These are phyloP conservation scores for Podocnemis expansa DNA, from an alignment of 2,113 vertebrate species.

Conservation along the genomic window DNA sequence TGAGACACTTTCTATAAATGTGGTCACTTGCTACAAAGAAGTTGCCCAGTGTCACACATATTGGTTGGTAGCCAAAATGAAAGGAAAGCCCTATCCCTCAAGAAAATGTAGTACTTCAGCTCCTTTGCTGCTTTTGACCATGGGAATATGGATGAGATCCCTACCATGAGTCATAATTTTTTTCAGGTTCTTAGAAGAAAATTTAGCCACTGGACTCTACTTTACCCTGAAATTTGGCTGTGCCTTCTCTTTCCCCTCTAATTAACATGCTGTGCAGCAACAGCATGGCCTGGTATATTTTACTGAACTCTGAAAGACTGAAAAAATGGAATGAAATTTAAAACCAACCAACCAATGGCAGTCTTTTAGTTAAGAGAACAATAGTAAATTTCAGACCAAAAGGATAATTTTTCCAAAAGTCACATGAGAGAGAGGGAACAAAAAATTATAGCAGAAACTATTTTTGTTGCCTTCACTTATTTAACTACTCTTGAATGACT, in stretches of 20 bases:
- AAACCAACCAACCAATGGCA: not conserved
- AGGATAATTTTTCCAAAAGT: not conserved
- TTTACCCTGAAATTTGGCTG: accelerated
- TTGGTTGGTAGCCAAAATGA: not conserved
- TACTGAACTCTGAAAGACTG: not conserved
- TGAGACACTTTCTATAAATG: not conserved
- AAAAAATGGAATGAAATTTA: not conserved
- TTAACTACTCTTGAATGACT: not conserved
- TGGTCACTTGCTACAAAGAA: not conserved
- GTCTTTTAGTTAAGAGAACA: not conserved
- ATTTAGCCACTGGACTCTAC: not conserved
- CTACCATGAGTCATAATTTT: not conserved
- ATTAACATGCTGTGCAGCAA: too few species aligned
- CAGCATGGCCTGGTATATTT: not conserved
- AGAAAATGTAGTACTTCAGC: accelerated
- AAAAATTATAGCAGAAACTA: not conserved
- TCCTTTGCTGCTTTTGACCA: not conserved
- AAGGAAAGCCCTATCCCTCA: not conserved
- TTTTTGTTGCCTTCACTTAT: not conserved
- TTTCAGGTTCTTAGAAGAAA: not conserved
- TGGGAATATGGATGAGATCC: not conserved
- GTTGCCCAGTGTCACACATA: not conserved
- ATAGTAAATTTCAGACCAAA: not conserved
- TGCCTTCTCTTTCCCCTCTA: too few species aligned
- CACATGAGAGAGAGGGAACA: accelerated